These are phyloP conservation scores for Gryon sp. DNA, from an alignment of 1,140 invertebrate species.

Conservation along the genomic window DNA sequence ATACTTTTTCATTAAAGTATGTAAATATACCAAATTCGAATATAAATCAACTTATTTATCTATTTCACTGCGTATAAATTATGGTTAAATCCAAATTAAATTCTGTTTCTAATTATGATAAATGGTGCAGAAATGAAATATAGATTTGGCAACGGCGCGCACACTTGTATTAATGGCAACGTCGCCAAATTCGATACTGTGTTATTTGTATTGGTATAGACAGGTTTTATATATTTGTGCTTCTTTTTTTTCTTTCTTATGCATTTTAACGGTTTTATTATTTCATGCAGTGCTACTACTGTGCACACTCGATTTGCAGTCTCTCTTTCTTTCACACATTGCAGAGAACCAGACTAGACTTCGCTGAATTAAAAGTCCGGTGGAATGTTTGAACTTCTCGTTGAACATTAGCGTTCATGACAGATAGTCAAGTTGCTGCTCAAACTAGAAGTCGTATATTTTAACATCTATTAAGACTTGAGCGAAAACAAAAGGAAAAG, in stretches of 20 bases:
- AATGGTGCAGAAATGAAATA: slow-evolving; percentile 11
- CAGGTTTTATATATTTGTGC: too few relatives aligned
- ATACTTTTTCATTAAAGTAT: too few relatives aligned
- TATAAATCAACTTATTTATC: background rate
- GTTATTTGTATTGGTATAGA: slow-evolving; percentile 44
- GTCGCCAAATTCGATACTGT: slow-evolving; percentile 27
- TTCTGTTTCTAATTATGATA: slow-evolving; percentile 9
- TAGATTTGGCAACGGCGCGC: slow-evolving; percentile 22
- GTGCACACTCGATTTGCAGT: background rate
- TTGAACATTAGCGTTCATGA: slow-evolving; percentile 10
- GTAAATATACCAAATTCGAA: too few relatives aligned
- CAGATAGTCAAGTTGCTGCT: background rate
- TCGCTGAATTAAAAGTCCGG: slow-evolving; percentile 15
- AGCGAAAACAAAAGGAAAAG: too few relatives aligned
- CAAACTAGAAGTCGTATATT: slow-evolving; percentile 6
- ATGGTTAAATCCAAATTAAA: background rate
- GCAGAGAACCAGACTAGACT: slow-evolving; percentile 25
- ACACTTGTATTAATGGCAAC: slow-evolving; percentile 20
- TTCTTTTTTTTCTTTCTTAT: slow-evolving; percentile 38
- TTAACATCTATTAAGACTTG: slow-evolving; percentile 1
- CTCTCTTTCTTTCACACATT: too few relatives aligned
- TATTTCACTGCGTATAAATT: background rate
- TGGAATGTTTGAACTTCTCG: slow-evolving; percentile 1
- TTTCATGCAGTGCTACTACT: slow-evolving; percentile 25
- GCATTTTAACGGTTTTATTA: slow-evolving; percentile 52